Evolutionary conservation across 2,797 vertebrate species (phyloP).

Genomic region (Lerista edwardsae): DNA sequence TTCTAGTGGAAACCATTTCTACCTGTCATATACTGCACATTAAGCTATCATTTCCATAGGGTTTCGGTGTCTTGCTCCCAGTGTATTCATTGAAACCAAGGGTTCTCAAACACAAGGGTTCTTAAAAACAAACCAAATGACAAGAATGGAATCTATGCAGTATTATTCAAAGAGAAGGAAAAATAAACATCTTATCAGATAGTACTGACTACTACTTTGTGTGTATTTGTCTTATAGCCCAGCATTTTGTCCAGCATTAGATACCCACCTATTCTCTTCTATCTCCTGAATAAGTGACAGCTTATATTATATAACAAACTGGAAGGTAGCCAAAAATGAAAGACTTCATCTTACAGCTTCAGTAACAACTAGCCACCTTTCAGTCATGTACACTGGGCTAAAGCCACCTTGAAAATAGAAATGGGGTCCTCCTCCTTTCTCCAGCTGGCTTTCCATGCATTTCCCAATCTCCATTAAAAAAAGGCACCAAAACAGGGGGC

Average conservation of each 20-base stretch:
- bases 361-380: background rate
- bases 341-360: background rate
- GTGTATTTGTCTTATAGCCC: background rate
- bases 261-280: background rate
- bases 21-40: conserved; percentile 11
- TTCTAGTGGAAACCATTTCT: conserved; percentile 44
- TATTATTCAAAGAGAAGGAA: background rate
- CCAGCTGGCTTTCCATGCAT: background rate
- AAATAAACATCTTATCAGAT: background rate
- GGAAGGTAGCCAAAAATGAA: background rate
- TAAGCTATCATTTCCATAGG: conserved; percentile 37
- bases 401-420: background rate
- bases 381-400: background rate
- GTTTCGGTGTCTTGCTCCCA: conserved; percentile 20
- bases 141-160: background rate
- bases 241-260: background rate
- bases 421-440: background rate
- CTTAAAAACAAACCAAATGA: background rate
- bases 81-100: conserved; percentile 22
- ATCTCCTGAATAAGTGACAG: background rate
- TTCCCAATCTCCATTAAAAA: background rate
- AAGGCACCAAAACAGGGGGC: conserved; percentile 13
- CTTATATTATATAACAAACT: background rate
- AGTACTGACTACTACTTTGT: background rate
- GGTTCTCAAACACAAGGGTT: conserved; percentile 26